Conservation (phyloP, 2,888 invertebrate genomes). For the Baronia brevicornis region DNA sequence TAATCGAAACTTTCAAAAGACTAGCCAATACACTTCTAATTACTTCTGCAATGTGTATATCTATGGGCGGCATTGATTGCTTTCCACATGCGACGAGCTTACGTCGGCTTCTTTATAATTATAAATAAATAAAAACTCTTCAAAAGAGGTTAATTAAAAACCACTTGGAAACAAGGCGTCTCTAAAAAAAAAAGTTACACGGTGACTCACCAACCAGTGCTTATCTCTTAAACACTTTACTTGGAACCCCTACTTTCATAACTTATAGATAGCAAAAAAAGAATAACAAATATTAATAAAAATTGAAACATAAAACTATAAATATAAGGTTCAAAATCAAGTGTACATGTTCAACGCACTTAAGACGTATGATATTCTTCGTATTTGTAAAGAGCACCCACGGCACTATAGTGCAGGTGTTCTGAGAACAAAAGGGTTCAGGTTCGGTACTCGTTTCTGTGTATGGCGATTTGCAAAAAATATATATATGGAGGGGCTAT, state of each 20-base stretch:
- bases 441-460: constrained; percentile 54
- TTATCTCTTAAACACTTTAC: constrained; percentile 31
- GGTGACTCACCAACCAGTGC: constrained; percentile 33
- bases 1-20: no score
- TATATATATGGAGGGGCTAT: constrained; percentile 25
- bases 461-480: constrained; percentile 51
- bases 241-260: constrained; percentile 47
- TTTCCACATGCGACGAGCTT: no score
- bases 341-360: background rate
- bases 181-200: constrained; percentile 16
- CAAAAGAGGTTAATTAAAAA: no score
- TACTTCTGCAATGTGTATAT: no score
- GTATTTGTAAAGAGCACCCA: constrained; percentile 57
- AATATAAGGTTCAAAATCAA: constrained; percentile 12
- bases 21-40: no score
- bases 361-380: constrained; percentile 41
- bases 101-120: no score
- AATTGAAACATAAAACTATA: constrained; percentile 1
- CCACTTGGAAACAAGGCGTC: no score
- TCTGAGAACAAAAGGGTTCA: constrained; percentile 57
- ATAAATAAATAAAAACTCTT: no score
- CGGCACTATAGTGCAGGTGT: constrained; percentile 66
- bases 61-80: no score
- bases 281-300: constrained; percentile 19
- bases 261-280: constrained; percentile 32